phyloP scores from a whole-genome alignment of 2,888 invertebrate genomes.

The Tetragnatha montana region DNA sequence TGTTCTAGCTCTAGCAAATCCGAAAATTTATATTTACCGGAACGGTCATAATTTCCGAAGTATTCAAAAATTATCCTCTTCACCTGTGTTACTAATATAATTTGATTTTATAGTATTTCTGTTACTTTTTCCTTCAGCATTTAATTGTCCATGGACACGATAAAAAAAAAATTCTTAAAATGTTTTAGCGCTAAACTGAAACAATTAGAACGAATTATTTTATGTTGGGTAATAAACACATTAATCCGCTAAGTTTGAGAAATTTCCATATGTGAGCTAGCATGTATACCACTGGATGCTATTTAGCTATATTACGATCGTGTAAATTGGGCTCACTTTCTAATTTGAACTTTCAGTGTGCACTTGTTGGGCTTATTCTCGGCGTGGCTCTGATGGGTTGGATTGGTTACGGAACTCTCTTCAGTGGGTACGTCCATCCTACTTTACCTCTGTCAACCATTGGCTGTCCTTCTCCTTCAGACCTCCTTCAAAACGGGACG shows the following conservation, averaged over 20 bases:
- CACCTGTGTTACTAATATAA: no score
- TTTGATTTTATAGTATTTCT: no score
- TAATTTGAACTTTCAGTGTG: neutral
- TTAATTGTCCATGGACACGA: no score
- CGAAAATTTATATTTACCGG: no score
- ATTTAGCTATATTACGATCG: neutral
- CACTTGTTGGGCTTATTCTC: neutral
- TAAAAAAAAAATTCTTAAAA: neutral
- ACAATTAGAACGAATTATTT: neutral
- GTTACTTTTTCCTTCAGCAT: no score
- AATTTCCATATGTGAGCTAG: neutral
- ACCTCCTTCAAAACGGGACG: neutral
- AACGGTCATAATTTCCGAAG: no score
- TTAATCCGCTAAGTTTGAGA: no score
- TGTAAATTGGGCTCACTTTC: neutral
- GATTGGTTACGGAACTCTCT: constrained; percentile 16
- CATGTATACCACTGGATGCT: no score
- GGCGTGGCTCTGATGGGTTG: neutral
- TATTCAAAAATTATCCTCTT: no score
- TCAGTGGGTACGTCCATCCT: constrained; percentile 11
- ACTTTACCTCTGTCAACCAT: constrained; percentile 1
- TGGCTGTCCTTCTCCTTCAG: neutral
- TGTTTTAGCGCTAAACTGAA: neutral
- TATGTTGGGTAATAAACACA: neutral
- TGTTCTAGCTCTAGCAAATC: no score